These are phyloP conservation scores for Spondyliosoma cantharus DNA, from an alignment of 2,797 vertebrate genomes.

Conservation along the genomic window DNA sequence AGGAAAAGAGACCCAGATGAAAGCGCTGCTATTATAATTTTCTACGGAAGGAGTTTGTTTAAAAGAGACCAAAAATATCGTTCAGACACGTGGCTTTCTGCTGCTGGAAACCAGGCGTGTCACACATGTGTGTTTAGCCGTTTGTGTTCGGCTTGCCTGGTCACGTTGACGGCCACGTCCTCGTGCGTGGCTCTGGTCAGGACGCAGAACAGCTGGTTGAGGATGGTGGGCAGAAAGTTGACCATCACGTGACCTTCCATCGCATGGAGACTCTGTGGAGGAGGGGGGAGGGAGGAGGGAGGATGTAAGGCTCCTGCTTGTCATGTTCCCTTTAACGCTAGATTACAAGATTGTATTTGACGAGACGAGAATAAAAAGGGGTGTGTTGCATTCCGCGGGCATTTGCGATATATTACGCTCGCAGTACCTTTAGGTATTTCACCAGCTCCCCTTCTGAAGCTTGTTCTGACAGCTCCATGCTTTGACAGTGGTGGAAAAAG, in stretches of 20 bases:
- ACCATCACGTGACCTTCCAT: constrained; percentile 98
- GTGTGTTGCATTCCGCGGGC: background rate
- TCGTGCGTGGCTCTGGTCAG: constrained; percentile 92
- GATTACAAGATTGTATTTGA: constrained; percentile 20
- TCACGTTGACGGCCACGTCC: constrained; percentile 97
- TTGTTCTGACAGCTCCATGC: constrained; percentile 88
- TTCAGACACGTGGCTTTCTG: background rate
- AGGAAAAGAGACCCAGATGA: constrained; percentile 13
- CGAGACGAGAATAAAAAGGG: constrained; percentile 15
- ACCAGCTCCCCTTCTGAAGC: constrained; percentile 92
- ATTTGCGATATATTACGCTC: background rate
- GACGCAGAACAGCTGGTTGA: constrained; percentile 95
- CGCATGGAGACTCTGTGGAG: constrained; percentile 92
- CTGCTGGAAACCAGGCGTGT: constrained; percentile 16
- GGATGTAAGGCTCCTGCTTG: background rate
- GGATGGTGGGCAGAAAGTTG: constrained; percentile 94
- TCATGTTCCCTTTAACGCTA: background rate
- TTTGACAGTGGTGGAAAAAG: constrained; percentile 97
- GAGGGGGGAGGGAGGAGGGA: background rate
- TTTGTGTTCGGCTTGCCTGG: constrained; percentile 82
- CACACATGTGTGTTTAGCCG: background rate
- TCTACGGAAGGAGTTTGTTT: background rate
- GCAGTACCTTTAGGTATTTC: constrained; percentile 96
- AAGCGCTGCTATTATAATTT: constrained; percentile 12
- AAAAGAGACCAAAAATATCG: constrained; percentile 7